These are phyloP conservation scores for Cheilosia urbana DNA, from an alignment of 2,888 invertebrate genomes.

Conservation along the genomic window DNA sequence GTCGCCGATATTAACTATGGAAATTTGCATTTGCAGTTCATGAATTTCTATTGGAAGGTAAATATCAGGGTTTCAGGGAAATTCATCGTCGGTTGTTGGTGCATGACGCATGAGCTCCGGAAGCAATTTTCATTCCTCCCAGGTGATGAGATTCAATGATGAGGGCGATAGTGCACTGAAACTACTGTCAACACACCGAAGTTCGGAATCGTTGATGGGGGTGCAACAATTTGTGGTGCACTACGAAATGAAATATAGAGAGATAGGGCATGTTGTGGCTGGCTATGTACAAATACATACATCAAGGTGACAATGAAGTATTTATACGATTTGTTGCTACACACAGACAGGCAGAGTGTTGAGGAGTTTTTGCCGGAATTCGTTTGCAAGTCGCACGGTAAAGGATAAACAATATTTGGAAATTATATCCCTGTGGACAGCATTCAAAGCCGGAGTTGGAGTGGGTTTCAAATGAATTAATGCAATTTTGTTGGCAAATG, in stretches of 20 bases:
- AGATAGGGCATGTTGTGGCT: slow-evolving; percentile 3
- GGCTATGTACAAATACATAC: not conserved
- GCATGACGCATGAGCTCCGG: slow-evolving; percentile 51
- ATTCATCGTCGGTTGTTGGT: slow-evolving; percentile 40
- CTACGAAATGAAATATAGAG: not conserved
- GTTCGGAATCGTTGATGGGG: not conserved
- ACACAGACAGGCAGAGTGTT: too few species aligned
- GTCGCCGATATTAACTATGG: slow-evolving; percentile 37
- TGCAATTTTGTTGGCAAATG: slow-evolving; percentile 24
- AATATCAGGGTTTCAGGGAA: slow-evolving; percentile 36
- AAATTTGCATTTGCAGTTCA: slow-evolving; percentile 67
- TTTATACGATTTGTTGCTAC: not conserved
- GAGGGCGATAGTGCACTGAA: slow-evolving; percentile 6
- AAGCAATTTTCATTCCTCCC: slow-evolving; percentile 43
- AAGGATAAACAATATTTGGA: slow-evolving; percentile 51
- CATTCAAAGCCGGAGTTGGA: not conserved
- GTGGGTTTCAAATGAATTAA: slow-evolving; percentile 18
- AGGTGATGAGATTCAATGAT: slow-evolving; percentile 48
- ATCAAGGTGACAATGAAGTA: slow-evolving; percentile 39
- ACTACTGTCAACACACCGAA: slow-evolving; percentile 5
- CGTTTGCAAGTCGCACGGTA: slow-evolving; percentile 11
- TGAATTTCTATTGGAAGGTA: slow-evolving; percentile 61
- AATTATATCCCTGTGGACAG: slow-evolving; percentile 28
- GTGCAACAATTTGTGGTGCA: slow-evolving; percentile 53
- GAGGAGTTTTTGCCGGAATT: not conserved